These are phyloP conservation scores for Sylvia borin DNA, from an alignment of 2,797 vertebrate species.

Conservation along the genomic window DNA sequence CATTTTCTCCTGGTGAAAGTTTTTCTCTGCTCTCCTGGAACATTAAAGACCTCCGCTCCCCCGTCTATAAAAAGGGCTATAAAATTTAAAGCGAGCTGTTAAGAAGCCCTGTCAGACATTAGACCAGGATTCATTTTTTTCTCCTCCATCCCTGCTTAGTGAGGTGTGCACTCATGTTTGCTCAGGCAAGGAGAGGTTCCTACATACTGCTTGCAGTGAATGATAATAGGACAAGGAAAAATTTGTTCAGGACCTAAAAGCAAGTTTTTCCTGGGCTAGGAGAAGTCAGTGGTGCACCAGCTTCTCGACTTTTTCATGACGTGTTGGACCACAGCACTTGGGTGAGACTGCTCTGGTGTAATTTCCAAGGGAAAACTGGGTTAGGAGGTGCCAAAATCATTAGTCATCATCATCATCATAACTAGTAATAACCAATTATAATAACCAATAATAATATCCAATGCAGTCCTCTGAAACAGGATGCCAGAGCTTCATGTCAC, in stretches of 20 bases:
- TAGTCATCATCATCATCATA: background rate
- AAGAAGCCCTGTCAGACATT: background rate
- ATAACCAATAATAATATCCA: background rate
- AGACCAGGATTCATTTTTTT: background rate
- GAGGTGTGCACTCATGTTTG: background rate
- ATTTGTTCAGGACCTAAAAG: background rate
- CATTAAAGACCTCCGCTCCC: background rate
- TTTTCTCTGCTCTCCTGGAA: conserved; percentile 35
- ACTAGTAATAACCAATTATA: background rate
- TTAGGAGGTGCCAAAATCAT: background rate
- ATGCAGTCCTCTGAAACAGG: background rate
- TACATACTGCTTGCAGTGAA: background rate
- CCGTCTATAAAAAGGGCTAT: background rate
- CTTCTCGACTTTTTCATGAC: background rate
- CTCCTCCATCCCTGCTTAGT: background rate
- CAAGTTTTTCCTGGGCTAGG: background rate
- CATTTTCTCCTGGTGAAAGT: background rate
- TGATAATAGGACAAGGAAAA: background rate
- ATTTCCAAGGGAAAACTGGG: background rate
- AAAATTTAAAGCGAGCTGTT: background rate
- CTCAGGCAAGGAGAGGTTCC: background rate
- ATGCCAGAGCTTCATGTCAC: background rate
- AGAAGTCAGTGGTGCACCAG: background rate
- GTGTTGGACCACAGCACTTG: rapidly evolving
- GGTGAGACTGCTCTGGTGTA: background rate